These are phyloP conservation scores for Cryptoblepharus egeriae DNA, from an alignment of 2,797 vertebrate species.

Conservation along the genomic window DNA sequence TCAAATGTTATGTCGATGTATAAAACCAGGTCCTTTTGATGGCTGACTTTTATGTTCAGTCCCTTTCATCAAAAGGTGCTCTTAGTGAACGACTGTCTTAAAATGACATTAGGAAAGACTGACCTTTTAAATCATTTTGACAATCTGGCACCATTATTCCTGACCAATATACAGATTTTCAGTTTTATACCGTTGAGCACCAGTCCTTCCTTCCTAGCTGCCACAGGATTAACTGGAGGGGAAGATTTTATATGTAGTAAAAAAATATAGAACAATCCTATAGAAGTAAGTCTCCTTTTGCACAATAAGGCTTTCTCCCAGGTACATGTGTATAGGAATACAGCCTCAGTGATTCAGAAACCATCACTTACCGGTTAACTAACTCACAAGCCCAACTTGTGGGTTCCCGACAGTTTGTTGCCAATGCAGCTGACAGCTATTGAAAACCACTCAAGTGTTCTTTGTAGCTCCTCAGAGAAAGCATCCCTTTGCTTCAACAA, in stretches of 20 bases:
- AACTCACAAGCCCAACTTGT: too few species aligned
- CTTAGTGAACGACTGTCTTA: conserved; percentile 29
- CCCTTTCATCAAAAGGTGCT: conserved; percentile 22
- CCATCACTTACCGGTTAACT: too few species aligned
- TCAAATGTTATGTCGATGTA: conserved; percentile 18
- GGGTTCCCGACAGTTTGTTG: too few species aligned
- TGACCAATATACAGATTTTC: conserved; percentile 46
- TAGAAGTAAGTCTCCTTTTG: too few species aligned
- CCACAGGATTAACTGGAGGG: conserved; percentile 56
- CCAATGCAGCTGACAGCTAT: too few species aligned
- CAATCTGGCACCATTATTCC: conserved; percentile 59
- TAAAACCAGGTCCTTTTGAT: neutral
- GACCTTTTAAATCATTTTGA: conserved; percentile 57
- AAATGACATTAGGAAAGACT: conserved; percentile 46
- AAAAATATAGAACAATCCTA: too few species aligned
- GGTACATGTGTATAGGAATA: too few species aligned
- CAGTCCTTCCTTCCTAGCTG: conserved; percentile 53
- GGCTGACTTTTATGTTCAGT: conserved; percentile 7
- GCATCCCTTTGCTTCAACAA: too few species aligned
- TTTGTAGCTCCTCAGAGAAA: too few species aligned
- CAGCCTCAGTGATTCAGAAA: too few species aligned
- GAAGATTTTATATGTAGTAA: conserved; percentile 19
- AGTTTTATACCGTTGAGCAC: conserved; percentile 49
- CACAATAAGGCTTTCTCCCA: too few species aligned
- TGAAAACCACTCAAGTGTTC: too few species aligned